A percentile compares a stretch with the other conserved stretches of the same genome.
These are phyloP conservation scores for Leptinotarsa rubiginosa DNA, from an alignment of 2,888 invertebrate species.

Conservation along the genomic window DNA sequence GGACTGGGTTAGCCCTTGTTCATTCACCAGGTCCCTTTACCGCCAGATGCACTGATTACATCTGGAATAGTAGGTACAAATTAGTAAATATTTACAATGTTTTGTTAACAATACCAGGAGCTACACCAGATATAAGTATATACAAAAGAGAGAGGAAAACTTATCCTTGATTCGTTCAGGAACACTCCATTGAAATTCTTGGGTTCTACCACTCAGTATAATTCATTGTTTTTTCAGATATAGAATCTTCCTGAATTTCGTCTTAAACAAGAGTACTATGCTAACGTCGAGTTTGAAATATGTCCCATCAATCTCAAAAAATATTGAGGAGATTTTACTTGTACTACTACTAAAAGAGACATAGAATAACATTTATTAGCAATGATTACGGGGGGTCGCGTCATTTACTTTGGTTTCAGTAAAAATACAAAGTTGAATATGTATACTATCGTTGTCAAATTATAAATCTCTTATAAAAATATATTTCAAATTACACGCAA, in stretches of 20 bases:
- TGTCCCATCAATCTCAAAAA: not conserved
- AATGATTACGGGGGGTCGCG: too few relatives aligned
- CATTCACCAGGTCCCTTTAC: conserved; percentile 70
- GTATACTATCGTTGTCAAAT: too few relatives aligned
- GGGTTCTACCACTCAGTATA: not conserved
- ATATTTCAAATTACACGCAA: too few relatives aligned
- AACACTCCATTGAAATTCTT: not conserved
- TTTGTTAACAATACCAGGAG: conserved; percentile 34
- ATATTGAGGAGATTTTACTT: too few relatives aligned
- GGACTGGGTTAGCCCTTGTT: conserved; percentile 64
- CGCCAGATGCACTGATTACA: conserved; percentile 91
- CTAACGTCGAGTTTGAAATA: not conserved
- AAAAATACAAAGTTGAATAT: too few relatives aligned
- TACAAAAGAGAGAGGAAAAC: conserved; percentile 22
- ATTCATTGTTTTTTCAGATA: too few relatives aligned
- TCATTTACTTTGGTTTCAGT: too few relatives aligned
- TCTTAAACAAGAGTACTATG: not conserved
- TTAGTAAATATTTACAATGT: conserved; percentile 49
- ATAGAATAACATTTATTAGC: too few relatives aligned
- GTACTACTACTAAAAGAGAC: too few relatives aligned
- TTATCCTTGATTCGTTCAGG: not conserved
- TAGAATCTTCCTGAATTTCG: not conserved
- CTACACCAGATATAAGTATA: conserved; percentile 33
- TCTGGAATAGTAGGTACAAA: conserved; percentile 73
- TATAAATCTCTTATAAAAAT: too few relatives aligned